phyloP scores from a whole-genome alignment of 2,113 vertebrate genomes.

The Empidonax traillii region DNA sequence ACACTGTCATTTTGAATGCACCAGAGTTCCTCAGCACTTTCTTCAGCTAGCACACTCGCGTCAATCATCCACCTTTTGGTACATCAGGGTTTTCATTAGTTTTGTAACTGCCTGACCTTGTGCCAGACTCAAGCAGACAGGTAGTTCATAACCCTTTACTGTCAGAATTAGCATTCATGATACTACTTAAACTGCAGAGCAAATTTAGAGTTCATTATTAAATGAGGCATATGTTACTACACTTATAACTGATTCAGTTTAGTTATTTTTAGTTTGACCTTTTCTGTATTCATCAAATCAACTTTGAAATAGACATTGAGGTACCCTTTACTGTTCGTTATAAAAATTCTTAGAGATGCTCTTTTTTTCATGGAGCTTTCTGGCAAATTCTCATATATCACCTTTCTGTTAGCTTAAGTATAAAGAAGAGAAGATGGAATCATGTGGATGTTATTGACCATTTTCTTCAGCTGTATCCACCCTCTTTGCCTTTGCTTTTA shows the following conservation, averaged over 20 bases:
- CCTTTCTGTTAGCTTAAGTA: conserved; percentile 51
- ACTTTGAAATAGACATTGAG: conserved; percentile 77
- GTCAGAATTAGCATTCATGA: conserved; percentile 77
- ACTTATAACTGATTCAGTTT: conserved; percentile 74
- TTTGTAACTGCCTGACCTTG: conserved; percentile 72
- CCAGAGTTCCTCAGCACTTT: conserved; percentile 8
- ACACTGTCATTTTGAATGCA: conserved; percentile 62
- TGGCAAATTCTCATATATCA: conserved; percentile 19
- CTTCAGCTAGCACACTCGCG: background rate
- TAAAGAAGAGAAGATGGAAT: conserved; percentile 24
- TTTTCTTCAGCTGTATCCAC: background rate
- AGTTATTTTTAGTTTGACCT: conserved; percentile 84
- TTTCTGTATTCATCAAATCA: conserved; percentile 80
- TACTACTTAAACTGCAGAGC: conserved; percentile 69
- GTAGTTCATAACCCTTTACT: conserved; percentile 77
- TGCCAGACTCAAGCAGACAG: conserved; percentile 50
- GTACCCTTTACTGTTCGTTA: conserved; percentile 72
- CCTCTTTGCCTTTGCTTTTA: background rate
- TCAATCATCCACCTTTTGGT: conserved; percentile 73
- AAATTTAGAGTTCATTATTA: conserved; percentile 79
- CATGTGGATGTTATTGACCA: background rate
- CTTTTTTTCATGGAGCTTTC: conserved; percentile 51
- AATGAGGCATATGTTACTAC: conserved; percentile 80
- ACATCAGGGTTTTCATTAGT: conserved; percentile 66
- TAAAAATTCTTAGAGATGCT: conserved; percentile 61